Conservation (phyloP, 2,888 invertebrate species). For the Chydorus sphaericus region DNA sequence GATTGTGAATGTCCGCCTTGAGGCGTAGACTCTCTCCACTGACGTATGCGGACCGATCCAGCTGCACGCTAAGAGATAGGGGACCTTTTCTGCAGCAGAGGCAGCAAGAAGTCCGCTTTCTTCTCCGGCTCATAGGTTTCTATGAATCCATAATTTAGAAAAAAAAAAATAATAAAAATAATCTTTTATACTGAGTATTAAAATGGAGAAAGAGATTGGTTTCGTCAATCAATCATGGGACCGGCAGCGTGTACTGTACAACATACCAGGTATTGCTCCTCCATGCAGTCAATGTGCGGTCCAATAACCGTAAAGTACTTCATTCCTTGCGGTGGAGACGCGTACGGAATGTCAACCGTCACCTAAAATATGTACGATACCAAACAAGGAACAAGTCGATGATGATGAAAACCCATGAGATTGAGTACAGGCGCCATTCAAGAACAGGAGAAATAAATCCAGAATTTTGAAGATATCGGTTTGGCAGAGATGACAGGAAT, state of each 20-base stretch:
- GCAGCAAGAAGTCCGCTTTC: slow-evolving; percentile 49
- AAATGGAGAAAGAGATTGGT: background rate
- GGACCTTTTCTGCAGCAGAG: slow-evolving; percentile 56
- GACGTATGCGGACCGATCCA: slow-evolving; percentile 58
- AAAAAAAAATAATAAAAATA: slow-evolving; percentile 11
- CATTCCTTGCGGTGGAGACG: slow-evolving; percentile 60
- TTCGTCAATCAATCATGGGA: too few relatives aligned
- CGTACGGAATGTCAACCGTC: slow-evolving; percentile 58
- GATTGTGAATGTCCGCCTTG: slow-evolving; percentile 53
- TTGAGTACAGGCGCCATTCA: too few relatives aligned
- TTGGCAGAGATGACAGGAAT: too few relatives aligned
- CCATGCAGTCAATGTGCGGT: slow-evolving; percentile 65
- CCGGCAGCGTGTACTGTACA: too few relatives aligned
- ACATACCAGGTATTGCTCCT: slow-evolving; percentile 55
- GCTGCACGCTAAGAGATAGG: slow-evolving; percentile 45
- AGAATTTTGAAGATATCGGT: too few relatives aligned
- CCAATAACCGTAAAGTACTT: slow-evolving; percentile 65
- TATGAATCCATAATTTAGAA: slow-evolving; percentile 25
- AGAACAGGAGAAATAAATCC: too few relatives aligned
- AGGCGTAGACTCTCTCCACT: slow-evolving; percentile 53
- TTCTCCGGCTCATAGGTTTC: slow-evolving; percentile 48
- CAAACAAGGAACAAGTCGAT: too few relatives aligned
- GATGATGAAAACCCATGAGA: too few relatives aligned
- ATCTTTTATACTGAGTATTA: background rate
- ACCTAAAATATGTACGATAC: too few relatives aligned